These are phyloP conservation scores for Syndactyla subalaris DNA, from an alignment of 2,797 vertebrate species.

Conservation along the genomic window DNA sequence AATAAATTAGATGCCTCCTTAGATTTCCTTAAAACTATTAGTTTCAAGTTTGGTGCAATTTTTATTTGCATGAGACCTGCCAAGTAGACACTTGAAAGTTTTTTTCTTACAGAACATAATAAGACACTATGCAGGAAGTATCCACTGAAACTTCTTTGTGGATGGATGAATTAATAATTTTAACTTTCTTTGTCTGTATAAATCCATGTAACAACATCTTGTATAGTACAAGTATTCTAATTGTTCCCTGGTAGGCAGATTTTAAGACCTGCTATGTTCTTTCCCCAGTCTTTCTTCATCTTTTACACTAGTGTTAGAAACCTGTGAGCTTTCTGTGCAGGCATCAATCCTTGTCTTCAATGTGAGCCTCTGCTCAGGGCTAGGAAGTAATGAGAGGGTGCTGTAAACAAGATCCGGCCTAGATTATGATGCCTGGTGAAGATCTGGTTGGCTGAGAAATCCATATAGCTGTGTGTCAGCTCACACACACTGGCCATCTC, in stretches of 20 bases:
- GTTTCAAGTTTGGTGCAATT: neutral
- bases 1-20: neutral
- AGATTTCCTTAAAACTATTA: neutral
- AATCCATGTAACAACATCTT: neutral
- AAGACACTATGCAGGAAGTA: neutral
- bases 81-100: neutral
- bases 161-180: neutral
- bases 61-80: neutral
- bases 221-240: neutral
- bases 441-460: neutral
- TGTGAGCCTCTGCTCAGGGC: neutral
- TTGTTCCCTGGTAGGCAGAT: neutral
- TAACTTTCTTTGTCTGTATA: neutral
- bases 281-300: neutral
- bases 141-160: neutral
- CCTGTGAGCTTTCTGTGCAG: neutral
- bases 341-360: rapidly evolving
- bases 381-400: neutral
- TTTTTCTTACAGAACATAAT: neutral
- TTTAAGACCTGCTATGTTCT: neutral
- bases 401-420: neutral
- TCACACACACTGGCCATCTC: neutral
- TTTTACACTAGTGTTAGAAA: neutral
- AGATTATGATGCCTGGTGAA: neutral
- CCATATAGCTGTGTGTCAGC: neutral